Evolutionary conservation across 2,797 vertebrate species (phyloP), one percentile per base, ranked within the genome.

Genomic region (Trachops cirrhosus): DNA sequence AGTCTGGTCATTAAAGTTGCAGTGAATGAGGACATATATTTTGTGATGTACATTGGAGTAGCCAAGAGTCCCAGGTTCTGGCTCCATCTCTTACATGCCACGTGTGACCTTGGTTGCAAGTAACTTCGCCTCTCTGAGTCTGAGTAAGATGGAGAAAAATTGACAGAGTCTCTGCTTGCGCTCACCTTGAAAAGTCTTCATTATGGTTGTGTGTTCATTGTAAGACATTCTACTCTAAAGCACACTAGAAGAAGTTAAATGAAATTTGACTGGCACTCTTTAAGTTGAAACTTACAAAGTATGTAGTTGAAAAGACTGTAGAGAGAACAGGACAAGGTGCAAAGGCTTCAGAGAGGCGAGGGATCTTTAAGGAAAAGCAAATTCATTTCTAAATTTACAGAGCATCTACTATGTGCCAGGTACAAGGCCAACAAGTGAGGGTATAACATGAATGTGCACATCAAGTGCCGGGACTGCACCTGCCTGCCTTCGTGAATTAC

Each of bases 291-390:
- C 41, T 91, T 68, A 37, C 52, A 71, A 90, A 39, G 59, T 57
- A 71, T 1, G 2, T 9, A 50, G 44, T 48, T 64, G 54, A 62
- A 85, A 92, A 96, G 54, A n/a, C n/a, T 68, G 21, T n/a, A 80
- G 46, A 32, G 39, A 54, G 71, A 86, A 46, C 3, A 57, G 78
- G 64, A n/a, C 14, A 21, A 46, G 34, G 29, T 44, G 22, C 67
- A 75, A 39, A 79, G 59, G 39, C 73, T 74, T 62, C 89, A 50
- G 71, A 83, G 41, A 73, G 44, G 9, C n/a, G 3, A 41, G 71
- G 29, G 62, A 41, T 62, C 44, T 83, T 74, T 79, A 78, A 94
- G 83, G 83, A 92, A 87, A 79, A 86, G 46, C 71, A 83, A 78
- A 70, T 79, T 68, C 9, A 29, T 87, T 67, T 29, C 54, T 93